Conservation (phyloP, 2,888 invertebrate genomes). For the Druceiella hillmani region DNA sequence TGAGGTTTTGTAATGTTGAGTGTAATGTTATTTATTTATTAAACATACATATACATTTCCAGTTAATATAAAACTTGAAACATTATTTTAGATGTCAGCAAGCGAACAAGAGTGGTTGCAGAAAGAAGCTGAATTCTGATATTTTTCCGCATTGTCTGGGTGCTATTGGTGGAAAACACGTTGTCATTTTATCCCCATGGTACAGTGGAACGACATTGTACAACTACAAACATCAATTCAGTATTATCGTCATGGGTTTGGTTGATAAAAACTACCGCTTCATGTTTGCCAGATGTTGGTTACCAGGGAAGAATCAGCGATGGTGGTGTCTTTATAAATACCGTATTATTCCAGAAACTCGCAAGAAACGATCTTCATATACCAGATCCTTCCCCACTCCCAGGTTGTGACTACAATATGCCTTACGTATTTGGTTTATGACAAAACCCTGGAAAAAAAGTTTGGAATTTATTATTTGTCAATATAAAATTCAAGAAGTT, state of each 20-base stretch:
- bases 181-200: conserved; percentile 12
- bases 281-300: conserved; percentile 10
- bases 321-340: conserved; percentile 10
- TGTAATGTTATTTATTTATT: too few relatives aligned
- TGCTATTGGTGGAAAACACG: conserved; percentile 15
- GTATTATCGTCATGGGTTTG: conserved; percentile 14
- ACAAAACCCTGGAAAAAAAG: too few relatives aligned
- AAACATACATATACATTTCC: too few relatives aligned
- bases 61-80: too few relatives aligned
- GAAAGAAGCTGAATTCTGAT: conserved; percentile 10
- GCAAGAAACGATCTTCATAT: too few relatives aligned
- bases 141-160: conserved; percentile 15
- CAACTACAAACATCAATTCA: conserved; percentile 13
- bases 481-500: too few relatives aligned
- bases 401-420: too few relatives aligned
- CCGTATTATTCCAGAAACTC: conserved; percentile 2
- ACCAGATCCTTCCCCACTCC: too few relatives aligned
- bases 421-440: too few relatives aligned
- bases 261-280: conserved; percentile 14
- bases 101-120: conserved; percentile 10
- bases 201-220: conserved; percentile 14
- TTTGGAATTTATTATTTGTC: too few relatives aligned
- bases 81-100: neutral
- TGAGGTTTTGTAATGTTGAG: too few relatives aligned
- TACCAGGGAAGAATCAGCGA: conserved; percentile 11